phyloP scores from a whole-genome alignment of 2,113 vertebrate species.

The Ochotona princeps region DNA sequence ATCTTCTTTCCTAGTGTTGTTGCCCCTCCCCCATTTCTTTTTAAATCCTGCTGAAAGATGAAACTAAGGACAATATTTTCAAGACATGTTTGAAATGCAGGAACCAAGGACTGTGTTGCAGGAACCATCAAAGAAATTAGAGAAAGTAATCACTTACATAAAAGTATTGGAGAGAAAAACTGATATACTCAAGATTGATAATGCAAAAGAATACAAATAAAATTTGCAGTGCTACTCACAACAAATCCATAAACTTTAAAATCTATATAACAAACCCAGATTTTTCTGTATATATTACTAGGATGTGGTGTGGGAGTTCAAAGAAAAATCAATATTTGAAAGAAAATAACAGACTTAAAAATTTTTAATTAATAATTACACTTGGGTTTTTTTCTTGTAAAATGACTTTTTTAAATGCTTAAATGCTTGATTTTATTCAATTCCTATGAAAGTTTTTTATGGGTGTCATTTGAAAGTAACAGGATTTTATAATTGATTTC shows the following conservation, averaged over 20 bases:
- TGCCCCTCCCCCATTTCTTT: not conserved
- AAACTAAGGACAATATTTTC: not conserved
- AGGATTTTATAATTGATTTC: not conserved
- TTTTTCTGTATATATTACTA: not conserved
- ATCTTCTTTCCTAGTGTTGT: not conserved
- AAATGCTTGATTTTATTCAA: not conserved
- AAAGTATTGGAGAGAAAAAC: not conserved
- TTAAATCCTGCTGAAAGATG: not conserved
- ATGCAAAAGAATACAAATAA: not conserved
- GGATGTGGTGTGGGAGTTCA: not conserved
- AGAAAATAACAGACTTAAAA: not conserved
- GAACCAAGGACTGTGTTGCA: not conserved
- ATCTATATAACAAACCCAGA: not conserved
- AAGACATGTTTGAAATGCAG: slow-evolving; percentile 1
- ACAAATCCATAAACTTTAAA: not conserved
- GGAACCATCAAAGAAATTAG: not conserved
- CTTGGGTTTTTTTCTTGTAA: not conserved
- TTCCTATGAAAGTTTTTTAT: not conserved
- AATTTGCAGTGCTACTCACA: not conserved
- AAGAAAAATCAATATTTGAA: not conserved
- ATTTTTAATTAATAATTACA: not conserved
- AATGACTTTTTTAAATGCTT: not conserved
- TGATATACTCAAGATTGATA: not conserved
- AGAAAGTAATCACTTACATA: not conserved
- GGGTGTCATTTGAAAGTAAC: not conserved